phyloP scores from a whole-genome alignment of 2,113 vertebrate species.

The Notarius quadriscutis region DNA sequence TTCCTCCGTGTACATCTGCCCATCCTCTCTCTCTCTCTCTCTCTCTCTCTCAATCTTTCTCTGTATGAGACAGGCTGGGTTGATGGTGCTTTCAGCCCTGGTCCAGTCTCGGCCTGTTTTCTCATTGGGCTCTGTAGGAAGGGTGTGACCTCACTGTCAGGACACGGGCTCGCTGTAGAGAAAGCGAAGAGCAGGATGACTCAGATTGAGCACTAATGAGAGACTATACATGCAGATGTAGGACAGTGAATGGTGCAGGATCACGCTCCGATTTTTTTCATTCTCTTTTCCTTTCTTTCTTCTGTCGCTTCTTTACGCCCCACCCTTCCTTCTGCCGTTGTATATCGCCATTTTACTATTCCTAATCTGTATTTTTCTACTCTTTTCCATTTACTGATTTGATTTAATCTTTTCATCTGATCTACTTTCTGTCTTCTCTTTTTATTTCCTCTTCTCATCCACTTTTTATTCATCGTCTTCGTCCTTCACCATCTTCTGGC shows the following conservation, averaged over 20 bases:
- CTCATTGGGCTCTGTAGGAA: constrained; percentile 33
- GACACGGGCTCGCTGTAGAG: constrained; percentile 38
- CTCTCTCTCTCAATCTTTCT: constrained; percentile 14
- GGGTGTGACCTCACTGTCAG: constrained; percentile 50
- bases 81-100: constrained; percentile 39
- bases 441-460: not conserved
- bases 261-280: constrained; percentile 7
- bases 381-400: not conserved
- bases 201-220: constrained; percentile 38
- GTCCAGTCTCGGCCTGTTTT: constrained; percentile 26
- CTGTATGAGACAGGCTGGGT: constrained; percentile 35
- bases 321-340: not conserved
- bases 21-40: not conserved
- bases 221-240: constrained; percentile 36
- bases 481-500: too few species aligned
- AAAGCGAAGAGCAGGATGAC: constrained; percentile 15
- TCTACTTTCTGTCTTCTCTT: not conserved
- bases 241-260: constrained; percentile 24
- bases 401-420: not conserved
- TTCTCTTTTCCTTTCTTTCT: not conserved
- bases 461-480: not conserved
- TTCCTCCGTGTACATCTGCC: not conserved
- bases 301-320: not conserved
- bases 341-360: not conserved
- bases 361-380: not conserved